Percentiles rank a stretch among this genome's conserved stretches.
Evolutionary conservation across 1,140 invertebrate genomes (phyloP).

Genomic region (Drosophila bipectinata): DNA sequence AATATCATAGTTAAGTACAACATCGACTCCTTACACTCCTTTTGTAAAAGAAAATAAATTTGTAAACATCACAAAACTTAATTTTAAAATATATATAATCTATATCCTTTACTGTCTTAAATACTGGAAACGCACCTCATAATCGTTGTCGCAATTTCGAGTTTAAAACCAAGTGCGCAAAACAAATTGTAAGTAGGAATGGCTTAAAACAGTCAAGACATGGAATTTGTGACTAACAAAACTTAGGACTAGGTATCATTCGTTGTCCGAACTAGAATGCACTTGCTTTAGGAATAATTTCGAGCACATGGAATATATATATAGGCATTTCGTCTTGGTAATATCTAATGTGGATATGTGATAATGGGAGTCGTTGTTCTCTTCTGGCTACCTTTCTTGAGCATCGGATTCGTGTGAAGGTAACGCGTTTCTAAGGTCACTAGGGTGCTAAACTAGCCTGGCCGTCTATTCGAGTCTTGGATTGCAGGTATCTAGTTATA

Average conservation of each 20-base stretch:
- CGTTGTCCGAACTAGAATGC: conserved; percentile 37
- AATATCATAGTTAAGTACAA: not conserved
- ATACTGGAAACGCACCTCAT: not conserved
- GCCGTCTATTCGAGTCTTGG: conserved; percentile 59
- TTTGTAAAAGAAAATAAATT: no score
- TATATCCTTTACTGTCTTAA: not conserved
- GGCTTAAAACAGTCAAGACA: conserved; percentile 53
- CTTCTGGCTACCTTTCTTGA: conserved; percentile 33
- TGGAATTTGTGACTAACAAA: conserved; percentile 46
- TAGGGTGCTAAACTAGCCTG: conserved; percentile 73
- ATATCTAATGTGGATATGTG: conserved; percentile 61
- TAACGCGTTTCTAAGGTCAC: conserved; percentile 81
- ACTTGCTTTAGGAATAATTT: conserved; percentile 63
- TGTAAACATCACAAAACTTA: no score
- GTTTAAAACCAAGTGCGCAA: conserved; percentile 60
- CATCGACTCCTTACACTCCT: no score
- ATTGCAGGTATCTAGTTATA: conserved; percentile 46
- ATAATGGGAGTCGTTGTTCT: conserved; percentile 55
- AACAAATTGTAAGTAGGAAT: conserved; percentile 73
- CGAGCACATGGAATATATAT: conserved; percentile 52
- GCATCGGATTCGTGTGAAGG: conserved; percentile 57
- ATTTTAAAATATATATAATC: not conserved
- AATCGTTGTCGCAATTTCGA: conserved; percentile 13
- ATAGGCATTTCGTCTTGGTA: not conserved
- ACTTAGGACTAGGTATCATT: conserved; percentile 61